Evolutionary conservation across 1,140 invertebrate species (phyloP).

Genomic region (Centruroides sculpturatus): DNA sequence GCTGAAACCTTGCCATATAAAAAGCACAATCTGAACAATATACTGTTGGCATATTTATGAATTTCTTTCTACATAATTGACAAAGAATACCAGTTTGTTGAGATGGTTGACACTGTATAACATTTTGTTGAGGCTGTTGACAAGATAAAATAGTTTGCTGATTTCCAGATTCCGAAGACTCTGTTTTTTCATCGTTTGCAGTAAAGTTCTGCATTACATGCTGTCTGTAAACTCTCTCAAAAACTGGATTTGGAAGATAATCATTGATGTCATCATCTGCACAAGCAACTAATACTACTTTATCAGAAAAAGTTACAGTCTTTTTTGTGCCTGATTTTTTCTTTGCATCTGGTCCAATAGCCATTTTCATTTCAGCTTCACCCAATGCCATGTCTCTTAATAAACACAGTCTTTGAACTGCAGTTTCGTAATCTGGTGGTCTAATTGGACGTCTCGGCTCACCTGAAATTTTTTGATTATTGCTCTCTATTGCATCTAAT

Average conservation of each 20-base stretch:
- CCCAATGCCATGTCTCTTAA: constrained; percentile 3
- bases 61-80: constrained; percentile 69
- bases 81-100: constrained; percentile 36
- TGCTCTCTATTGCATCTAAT: background rate
- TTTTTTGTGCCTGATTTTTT: constrained; percentile 46
- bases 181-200: constrained; percentile 21
- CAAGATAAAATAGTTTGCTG: too few relatives aligned
- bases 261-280: constrained; percentile 71
- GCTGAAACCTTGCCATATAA: constrained; percentile 65
- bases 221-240: constrained; percentile 62
- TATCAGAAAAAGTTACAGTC: constrained; percentile 84
- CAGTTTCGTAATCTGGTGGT: constrained; percentile 23
- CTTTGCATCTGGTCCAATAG: constrained; percentile 11
- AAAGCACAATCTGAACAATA: constrained; percentile 81
- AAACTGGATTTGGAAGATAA: constrained; percentile 77
- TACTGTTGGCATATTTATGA: constrained; percentile 50
- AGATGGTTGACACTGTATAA: background rate
- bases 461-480: background rate
- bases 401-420: constrained; percentile 19
- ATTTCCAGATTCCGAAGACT: constrained; percentile 21
- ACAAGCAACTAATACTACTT: constrained; percentile 77
- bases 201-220: constrained; percentile 42
- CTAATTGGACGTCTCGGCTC: constrained; percentile 13
- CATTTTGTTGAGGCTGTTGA: background rate
- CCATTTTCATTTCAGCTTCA: background rate